Evolutionary conservation across 2,797 vertebrate species (phyloP).

Genomic region (Threskiornis aethiopicus): DNA sequence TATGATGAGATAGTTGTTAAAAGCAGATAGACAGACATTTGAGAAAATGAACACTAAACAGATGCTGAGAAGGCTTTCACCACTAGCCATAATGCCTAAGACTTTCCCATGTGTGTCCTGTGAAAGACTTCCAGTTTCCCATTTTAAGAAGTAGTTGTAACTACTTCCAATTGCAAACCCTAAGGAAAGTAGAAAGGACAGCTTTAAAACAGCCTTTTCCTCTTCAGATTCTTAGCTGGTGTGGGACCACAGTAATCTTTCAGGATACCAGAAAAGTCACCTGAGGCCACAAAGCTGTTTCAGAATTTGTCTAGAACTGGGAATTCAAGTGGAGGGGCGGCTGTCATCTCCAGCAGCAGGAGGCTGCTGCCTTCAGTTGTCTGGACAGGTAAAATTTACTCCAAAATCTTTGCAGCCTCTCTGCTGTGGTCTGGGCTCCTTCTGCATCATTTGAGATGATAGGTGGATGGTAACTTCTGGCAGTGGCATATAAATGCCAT

Average conservation of each 20-base stretch:
- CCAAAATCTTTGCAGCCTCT: not conserved
- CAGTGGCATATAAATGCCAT: not conserved
- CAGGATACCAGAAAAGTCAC: not conserved
- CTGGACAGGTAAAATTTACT: not conserved
- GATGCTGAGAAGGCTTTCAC: not conserved
- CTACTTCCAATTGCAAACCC: not conserved
- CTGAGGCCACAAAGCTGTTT: not conserved
- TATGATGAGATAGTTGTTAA: not conserved
- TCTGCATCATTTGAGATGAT: not conserved
- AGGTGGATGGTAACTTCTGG: not conserved
- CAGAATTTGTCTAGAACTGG: not conserved
- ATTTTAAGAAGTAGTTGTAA: not conserved
- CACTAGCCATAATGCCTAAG: not conserved
- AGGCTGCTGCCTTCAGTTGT: not conserved
- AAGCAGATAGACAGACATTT: not conserved
- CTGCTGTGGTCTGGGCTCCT: not conserved
- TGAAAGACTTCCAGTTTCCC: not conserved
- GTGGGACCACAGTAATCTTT: not conserved
- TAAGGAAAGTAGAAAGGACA: not conserved
- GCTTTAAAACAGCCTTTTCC: not conserved
- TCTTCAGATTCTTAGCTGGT: not conserved
- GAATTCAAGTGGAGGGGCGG: not conserved
- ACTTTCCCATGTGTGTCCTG: not conserved
- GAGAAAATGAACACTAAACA: not conserved
- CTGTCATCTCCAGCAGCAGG: not conserved